A percentile compares a stretch with the other conserved stretches of the same genome.
phyloP scores from a whole-genome alignment of 2,888 invertebrate species.

The Schizaphis graminum region DNA sequence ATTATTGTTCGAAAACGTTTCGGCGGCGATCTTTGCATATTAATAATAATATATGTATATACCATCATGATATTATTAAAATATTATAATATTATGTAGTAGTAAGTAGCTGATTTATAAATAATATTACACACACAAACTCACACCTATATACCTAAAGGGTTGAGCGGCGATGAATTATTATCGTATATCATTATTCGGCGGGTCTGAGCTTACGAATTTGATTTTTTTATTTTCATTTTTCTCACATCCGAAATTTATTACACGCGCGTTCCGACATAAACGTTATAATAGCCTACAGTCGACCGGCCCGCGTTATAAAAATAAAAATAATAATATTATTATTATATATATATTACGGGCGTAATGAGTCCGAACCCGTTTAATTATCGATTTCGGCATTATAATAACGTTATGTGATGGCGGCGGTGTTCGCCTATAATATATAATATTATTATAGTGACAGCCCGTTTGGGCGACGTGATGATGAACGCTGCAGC shows the following conservation, averaged over 20 bases:
- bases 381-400: conserved; percentile 44
- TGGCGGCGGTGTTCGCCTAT: background rate
- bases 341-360: background rate
- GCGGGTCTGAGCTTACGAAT: background rate
- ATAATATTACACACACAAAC: background rate
- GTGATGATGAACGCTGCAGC: conserved; percentile 49
- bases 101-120: conserved; percentile 9
- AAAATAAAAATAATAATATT: background rate
- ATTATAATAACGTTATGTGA: background rate
- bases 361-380: background rate
- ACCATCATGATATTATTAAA: background rate
- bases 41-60: background rate
- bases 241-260: conserved; percentile 20
- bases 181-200: background rate
- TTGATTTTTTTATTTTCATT: background rate
- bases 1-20: background rate
- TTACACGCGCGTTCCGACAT: background rate
- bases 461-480: conserved; percentile 49
- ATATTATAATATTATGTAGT: background rate
- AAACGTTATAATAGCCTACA: conserved; percentile 3
- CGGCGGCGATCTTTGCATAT: background rate
- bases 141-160: background rate
- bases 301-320: background rate
- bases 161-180: background rate
- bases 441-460: conserved; percentile 13